These are phyloP conservation scores for Poeciliopsis turneri DNA, from an alignment of 2,797 vertebrate genomes.

Conservation along the genomic window DNA sequence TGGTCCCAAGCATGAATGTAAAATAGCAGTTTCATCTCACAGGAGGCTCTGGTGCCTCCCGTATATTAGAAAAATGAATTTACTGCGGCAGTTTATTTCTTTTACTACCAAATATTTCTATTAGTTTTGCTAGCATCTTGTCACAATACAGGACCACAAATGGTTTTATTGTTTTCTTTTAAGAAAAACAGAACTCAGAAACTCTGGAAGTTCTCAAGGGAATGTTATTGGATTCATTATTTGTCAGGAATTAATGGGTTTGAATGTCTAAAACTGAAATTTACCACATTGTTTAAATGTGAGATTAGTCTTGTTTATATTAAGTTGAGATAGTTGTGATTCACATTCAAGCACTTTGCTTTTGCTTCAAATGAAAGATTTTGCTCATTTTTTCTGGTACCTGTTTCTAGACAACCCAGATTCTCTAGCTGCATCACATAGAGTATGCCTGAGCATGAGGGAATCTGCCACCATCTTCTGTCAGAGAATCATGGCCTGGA, in stretches of 20 bases:
- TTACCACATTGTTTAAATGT: background rate
- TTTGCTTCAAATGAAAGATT: background rate
- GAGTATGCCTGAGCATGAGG: background rate
- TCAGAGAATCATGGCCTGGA: constrained; percentile 2
- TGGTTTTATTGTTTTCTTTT: background rate
- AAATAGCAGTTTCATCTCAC: background rate
- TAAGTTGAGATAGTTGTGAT: background rate
- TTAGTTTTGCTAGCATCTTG: background rate
- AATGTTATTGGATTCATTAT: background rate
- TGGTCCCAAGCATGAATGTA: constrained; percentile 2
- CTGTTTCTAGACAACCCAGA: background rate
- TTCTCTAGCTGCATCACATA: background rate
- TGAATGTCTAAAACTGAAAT: background rate
- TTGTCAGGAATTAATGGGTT: background rate
- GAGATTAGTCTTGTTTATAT: background rate
- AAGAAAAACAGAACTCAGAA: background rate
- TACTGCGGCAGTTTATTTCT: background rate
- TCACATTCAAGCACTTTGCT: background rate
- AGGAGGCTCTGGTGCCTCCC: background rate
- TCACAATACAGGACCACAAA: background rate
- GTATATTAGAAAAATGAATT: background rate
- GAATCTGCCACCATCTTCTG: constrained; percentile 3
- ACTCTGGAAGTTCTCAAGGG: background rate
- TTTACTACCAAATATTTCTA: background rate
- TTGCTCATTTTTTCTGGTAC: background rate